These are phyloP conservation scores for Andrena minutula DNA, from an alignment of 2,888 invertebrate species.

Conservation along the genomic window DNA sequence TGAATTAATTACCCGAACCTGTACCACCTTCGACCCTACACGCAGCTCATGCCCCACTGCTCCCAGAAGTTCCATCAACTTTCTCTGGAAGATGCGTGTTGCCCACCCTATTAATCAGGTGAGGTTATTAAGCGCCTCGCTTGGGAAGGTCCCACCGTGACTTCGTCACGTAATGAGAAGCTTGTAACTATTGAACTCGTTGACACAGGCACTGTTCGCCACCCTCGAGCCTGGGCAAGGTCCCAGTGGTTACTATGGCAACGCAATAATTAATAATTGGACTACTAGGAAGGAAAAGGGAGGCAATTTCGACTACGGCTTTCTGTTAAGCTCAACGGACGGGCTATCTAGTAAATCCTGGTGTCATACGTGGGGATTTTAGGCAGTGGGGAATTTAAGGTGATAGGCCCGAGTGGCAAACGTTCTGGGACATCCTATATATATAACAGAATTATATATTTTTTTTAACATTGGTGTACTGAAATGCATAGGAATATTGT, in stretches of 20 bases:
- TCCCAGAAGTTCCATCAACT: conserved; percentile 22
- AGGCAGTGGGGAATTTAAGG: too few relatives aligned
- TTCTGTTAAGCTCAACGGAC: background rate
- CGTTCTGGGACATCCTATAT: too few relatives aligned
- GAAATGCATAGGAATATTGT: too few relatives aligned
- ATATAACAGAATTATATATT: too few relatives aligned
- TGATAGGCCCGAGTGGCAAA: too few relatives aligned
- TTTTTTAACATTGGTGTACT: too few relatives aligned
- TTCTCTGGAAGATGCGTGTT: conserved; percentile 5
- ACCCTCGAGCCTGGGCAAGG: background rate
- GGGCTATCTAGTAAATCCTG: background rate
- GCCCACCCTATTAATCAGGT: background rate
- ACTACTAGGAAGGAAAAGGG: background rate
- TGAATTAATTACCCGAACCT: conserved; percentile 42
- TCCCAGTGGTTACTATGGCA: background rate
- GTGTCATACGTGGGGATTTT: background rate
- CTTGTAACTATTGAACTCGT: too few relatives aligned
- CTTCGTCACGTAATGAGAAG: too few relatives aligned
- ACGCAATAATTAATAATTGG: conserved; percentile 5
- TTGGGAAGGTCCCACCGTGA: background rate
- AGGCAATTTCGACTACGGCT: background rate
- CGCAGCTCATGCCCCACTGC: background rate
- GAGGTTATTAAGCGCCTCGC: background rate
- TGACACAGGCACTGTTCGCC: too few relatives aligned
- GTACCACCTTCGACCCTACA: background rate